Evolutionary conservation across 1,140 invertebrate species (phyloP), one percentile per base, ranked within the genome.

Genomic region (Periplaneta americana): DNA sequence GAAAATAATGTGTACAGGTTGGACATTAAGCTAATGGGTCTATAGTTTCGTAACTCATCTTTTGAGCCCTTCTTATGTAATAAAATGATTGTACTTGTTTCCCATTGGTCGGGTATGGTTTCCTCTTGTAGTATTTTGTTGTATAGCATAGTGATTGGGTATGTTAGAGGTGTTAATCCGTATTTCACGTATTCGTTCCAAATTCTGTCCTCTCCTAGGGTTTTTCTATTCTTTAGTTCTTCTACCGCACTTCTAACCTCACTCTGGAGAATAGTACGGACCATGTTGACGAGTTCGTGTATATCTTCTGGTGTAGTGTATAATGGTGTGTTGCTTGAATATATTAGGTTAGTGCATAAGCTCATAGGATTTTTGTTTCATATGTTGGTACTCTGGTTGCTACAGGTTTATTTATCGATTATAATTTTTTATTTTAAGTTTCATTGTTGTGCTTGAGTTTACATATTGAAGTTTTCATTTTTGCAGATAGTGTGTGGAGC

Each of bases 61-160:
- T 35, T 79, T 35, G 78, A 28, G 31, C 78, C 78, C 15, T 79
- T 79, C 36, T 79, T 79, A 28, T 79, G 35, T 35, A 79, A 28
- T 34, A 79, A 28, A 18, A 79, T 79, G 28, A 79, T 34, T 31
- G 31, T 79, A 37, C 78, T 79, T 18, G 35, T 35, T n/a, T 18
- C 35, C 78, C 34, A 79, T 79, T 79, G 78, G 31, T 79, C 78
- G 10, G 78, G 78, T 33, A 79, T 79, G 22, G 22, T 34, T 34
- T 11, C 36, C 28, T 31, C 34, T 10, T 31, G 17, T 37, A 31
- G 22, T 28, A 79, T 79, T 34, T 57, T 57, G 39, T 57, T 57
- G 39, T 15, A 57, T 57, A 57, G 13, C 22, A 22, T 57, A 57
- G 39, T 57, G 39, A 57, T 57, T 15, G 39, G 39, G 13, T 57